A percentile compares a stretch with the other conserved stretches of the same genome.
phyloP scores from a whole-genome alignment of 2,113 vertebrate species.

The Prunella himalayana region DNA sequence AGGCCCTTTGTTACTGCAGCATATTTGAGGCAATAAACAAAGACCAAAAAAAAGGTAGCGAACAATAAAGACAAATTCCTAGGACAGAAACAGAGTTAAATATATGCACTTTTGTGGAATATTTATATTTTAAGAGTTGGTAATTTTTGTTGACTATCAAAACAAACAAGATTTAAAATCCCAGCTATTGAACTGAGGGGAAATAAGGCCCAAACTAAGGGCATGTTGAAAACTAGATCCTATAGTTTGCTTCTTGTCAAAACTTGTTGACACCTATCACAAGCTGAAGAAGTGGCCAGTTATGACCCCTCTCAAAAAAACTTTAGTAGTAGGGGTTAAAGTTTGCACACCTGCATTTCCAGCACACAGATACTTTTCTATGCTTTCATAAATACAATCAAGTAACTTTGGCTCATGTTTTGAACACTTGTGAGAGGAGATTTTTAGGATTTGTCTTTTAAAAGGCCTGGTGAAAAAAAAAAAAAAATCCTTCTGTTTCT shows the following conservation, averaged over 20 bases:
- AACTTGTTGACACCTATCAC: neutral
- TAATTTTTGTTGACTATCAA: neutral
- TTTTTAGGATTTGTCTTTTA: neutral
- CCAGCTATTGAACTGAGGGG: neutral
- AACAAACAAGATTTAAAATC: neutral
- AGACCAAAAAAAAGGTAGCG: neutral
- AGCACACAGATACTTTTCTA: neutral
- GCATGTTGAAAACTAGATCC: neutral
- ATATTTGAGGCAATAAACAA: slow-evolving; percentile 12
- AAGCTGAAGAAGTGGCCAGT: neutral
- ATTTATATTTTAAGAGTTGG: neutral
- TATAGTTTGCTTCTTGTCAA: neutral
- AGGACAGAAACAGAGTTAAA: neutral
- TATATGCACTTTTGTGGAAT: neutral
- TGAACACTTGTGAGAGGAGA: neutral
- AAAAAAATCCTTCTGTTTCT: neutral
- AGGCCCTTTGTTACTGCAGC: neutral
- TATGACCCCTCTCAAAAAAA: neutral
- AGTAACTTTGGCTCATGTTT: neutral
- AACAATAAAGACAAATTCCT: neutral
- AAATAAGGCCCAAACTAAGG: neutral
- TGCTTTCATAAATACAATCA: neutral
- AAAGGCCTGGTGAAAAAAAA: neutral
- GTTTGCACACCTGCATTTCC: rapidly evolving
- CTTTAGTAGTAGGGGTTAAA: neutral